Evolutionary conservation across 2,113 vertebrate genomes (phyloP), one percentile per base, ranked within the genome.

Genomic region (Cyprinus carpio): DNA sequence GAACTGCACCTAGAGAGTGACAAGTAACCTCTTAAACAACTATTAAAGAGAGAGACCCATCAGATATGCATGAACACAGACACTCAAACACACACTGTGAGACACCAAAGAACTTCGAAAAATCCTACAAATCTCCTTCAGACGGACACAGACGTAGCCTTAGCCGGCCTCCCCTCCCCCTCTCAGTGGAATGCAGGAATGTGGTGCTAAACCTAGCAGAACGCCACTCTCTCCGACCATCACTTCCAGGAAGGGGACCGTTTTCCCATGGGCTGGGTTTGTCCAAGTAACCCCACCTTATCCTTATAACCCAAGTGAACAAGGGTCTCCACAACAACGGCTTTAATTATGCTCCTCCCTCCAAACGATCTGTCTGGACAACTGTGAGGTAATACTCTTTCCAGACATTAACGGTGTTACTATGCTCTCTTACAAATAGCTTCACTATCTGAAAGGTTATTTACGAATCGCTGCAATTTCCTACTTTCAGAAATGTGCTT

Each of bases 151-250:
- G n/a, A 84, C 12, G 12, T 4, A 72, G 81, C 29, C 12, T 49
- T 81, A 15, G 11, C 7, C 2, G 40, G 40, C 13, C 62, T 49
- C 81, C 81, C 65, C 49, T 37, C 62, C 72, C 76, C 81, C 88
- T 81, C 83, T 72, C 27, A 12, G 54, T 46, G 87, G 89, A 90
- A 90, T 91, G 90, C 82, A 82, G 88, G 89, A 91, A 90, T 91
- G 87, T 23, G 43, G 49, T 69, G 56, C 76, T 76, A 83, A 88
- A 83, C 82, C 20, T 75, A 62, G 65, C 87, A 81, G 34, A 88
- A 88, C 51, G 49, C 27, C 74, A 54, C 77, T 75, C 83, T 83
- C 78, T 83, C 85, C 67, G 7, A 76, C 75, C 69, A 85, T 84
- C 34, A 67, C 71, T 90, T 85, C 81, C 83, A 88, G 85, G 88